Conservation (phyloP, 2,888 invertebrate species). For the Eupeodes luniger region DNA sequence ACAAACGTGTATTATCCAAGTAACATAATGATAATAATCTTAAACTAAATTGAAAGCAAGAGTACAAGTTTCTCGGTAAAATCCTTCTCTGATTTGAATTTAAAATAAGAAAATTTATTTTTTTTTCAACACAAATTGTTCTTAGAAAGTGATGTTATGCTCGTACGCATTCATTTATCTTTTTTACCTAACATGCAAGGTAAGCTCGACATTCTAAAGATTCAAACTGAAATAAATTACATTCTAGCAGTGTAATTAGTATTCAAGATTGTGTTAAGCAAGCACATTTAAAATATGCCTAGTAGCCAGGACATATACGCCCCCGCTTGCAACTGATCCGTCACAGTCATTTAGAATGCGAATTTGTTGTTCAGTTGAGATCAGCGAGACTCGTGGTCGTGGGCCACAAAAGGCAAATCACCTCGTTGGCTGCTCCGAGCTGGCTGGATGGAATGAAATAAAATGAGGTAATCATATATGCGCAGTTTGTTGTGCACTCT, state of each 20-base stretch:
- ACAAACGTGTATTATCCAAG: too few relatives aligned
- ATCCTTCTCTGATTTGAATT: too few relatives aligned
- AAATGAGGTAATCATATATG: constrained; percentile 59
- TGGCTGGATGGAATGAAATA: constrained; percentile 23
- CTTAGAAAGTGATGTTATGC: neutral
- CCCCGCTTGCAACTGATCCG: constrained; percentile 57
- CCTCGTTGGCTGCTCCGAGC: neutral
- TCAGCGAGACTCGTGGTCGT: constrained; percentile 1
- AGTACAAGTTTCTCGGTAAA: too few relatives aligned
- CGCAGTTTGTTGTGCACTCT: constrained; percentile 54
- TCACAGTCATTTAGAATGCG: constrained; percentile 57
- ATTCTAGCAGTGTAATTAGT: constrained; percentile 19
- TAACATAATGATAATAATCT: too few relatives aligned
- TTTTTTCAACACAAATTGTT: neutral
- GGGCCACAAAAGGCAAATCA: constrained; percentile 19
- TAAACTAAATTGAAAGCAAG: too few relatives aligned
- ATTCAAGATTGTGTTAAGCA: constrained; percentile 36
- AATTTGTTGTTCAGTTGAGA: constrained; percentile 22
- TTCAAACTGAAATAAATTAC: neutral
- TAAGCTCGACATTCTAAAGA: constrained; percentile 5
- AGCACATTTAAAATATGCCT: constrained; percentile 29
- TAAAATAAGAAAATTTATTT: too few relatives aligned
- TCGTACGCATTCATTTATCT: too few relatives aligned
- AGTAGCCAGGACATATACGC: constrained; percentile 55
- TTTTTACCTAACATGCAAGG: too few relatives aligned